Conservation (phyloP, 2,113 vertebrate genomes). For the Danionella cerebrum region DNA sequence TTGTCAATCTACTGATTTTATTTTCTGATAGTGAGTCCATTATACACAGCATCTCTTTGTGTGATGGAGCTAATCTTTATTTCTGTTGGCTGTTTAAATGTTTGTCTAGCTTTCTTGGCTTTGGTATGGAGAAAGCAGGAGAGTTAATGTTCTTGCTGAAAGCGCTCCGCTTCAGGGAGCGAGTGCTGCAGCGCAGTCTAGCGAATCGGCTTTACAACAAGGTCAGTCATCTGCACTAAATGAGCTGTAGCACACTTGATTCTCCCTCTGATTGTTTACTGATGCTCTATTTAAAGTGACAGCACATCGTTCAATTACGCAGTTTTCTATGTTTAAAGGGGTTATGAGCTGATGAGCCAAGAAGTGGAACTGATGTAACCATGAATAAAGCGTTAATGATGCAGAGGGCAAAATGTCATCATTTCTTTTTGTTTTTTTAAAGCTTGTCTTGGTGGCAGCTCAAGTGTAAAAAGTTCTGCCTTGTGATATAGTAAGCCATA, state of each 20-base stretch:
- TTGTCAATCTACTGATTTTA: neutral
- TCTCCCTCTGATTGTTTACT: conserved; percentile 15
- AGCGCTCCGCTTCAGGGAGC: conserved; percentile 55
- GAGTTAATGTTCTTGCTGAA: conserved; percentile 53
- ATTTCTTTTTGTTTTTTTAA: no score
- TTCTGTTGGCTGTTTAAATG: neutral
- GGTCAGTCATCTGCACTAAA: conserved; percentile 41
- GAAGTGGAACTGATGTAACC: no score
- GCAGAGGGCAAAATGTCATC: no score
- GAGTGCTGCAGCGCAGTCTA: conserved; percentile 51
- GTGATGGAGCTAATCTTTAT: conserved; percentile 3
- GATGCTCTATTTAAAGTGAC: no score
- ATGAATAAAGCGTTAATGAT: no score
- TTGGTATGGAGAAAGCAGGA: conserved; percentile 42
- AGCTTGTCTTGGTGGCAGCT: no score
- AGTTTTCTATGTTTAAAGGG: no score
- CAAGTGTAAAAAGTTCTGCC: no score
- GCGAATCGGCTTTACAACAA: conserved; percentile 55
- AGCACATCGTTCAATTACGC: no score
- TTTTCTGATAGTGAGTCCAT: neutral
- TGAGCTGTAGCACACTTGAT: neutral
- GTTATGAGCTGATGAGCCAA: no score
- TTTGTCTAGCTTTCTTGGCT: conserved; percentile 49
- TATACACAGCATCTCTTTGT: conserved; percentile 7
- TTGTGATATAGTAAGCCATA: no score